Percentiles rank a stretch among this genome's conserved stretches.
phyloP scores from a whole-genome alignment of 2,888 invertebrate genomes.

The Oligia latruncula region DNA sequence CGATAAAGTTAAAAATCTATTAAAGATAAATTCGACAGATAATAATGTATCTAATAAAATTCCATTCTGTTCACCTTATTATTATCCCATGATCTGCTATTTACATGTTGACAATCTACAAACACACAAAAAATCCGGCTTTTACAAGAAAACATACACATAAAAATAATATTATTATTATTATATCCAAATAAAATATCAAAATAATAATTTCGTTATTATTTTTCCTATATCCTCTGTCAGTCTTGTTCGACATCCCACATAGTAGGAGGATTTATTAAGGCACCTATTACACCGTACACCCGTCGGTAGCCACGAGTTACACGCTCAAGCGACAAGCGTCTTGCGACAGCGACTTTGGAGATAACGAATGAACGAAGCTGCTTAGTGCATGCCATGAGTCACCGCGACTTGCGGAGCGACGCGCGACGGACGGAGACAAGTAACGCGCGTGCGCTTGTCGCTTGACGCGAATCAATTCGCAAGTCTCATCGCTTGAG shows the following conservation, averaged over 20 bases:
- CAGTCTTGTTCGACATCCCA: not conserved
- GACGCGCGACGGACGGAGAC: not conserved
- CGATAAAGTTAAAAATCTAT: too few relatives aligned
- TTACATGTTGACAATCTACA: not conserved
- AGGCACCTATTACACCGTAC: not conserved
- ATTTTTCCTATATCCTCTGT: constrained; percentile 13
- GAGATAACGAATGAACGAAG: not conserved
- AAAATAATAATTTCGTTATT: constrained; percentile 10
- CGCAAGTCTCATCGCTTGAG: not conserved
- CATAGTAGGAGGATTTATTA: not conserved
- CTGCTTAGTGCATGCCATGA: not conserved
- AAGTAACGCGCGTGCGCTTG: not conserved
- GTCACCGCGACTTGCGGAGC: not conserved
- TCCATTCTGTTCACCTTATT: not conserved
- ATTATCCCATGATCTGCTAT: not conserved
- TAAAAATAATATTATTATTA: not conserved
- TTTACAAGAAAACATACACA: not conserved
- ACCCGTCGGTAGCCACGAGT: not conserved
- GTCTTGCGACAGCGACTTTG: not conserved
- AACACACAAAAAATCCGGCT: not conserved
- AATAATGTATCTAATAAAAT: not conserved
- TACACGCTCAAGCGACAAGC: not conserved
- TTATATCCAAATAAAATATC: constrained; percentile 6
- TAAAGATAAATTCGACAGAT: too few relatives aligned
- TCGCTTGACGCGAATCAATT: not conserved